Evolutionary conservation across 2,888 invertebrate genomes (phyloP).

Genomic region (Drosophila bunnanda): DNA sequence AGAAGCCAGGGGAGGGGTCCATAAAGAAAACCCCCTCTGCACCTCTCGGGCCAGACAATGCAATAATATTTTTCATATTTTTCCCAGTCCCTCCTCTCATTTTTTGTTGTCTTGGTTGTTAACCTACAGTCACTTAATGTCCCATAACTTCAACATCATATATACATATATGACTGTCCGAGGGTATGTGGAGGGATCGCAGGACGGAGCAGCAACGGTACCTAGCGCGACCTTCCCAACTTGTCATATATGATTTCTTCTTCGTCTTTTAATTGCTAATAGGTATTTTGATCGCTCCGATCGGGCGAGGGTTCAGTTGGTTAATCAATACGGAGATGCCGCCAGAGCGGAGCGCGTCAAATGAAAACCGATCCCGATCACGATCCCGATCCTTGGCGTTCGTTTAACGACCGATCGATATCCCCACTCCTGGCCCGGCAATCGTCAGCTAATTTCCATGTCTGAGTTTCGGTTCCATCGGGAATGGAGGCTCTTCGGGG

Average conservation of each 20-base stretch:
- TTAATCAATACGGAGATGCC: conserved; percentile 59
- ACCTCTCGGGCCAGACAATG: conserved; percentile 66
- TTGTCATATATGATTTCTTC: conserved; percentile 65
- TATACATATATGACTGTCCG: conserved; percentile 32
- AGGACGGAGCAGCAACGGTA: conserved; percentile 35
- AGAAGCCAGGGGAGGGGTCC: conserved; percentile 18
- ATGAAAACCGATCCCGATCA: conserved; percentile 75
- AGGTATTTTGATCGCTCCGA: conserved; percentile 67
- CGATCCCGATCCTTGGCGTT: conserved; percentile 65
- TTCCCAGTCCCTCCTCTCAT: conserved; percentile 49
- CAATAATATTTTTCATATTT: conserved; percentile 82
- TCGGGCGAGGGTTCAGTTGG: conserved; percentile 25
- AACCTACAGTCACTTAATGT: conserved; percentile 81
- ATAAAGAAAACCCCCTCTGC: conserved; percentile 57
- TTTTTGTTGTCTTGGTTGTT: conserved; percentile 29
- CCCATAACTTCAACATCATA: conserved; percentile 74
- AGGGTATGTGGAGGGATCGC: conserved; percentile 2
- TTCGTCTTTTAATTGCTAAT: conserved; percentile 72
- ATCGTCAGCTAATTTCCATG: conserved; percentile 79
- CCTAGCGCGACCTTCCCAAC: conserved; percentile 48
- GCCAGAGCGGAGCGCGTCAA: conserved; percentile 68
- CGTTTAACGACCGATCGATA: conserved; percentile 64
- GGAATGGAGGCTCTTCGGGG: conserved; percentile 22
- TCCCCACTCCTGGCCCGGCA: conserved; percentile 10
- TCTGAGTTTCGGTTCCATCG: conserved; percentile 54